phyloP scores from a whole-genome alignment of 2,888 invertebrate species.

The Linnaemya tessellans region DNA sequence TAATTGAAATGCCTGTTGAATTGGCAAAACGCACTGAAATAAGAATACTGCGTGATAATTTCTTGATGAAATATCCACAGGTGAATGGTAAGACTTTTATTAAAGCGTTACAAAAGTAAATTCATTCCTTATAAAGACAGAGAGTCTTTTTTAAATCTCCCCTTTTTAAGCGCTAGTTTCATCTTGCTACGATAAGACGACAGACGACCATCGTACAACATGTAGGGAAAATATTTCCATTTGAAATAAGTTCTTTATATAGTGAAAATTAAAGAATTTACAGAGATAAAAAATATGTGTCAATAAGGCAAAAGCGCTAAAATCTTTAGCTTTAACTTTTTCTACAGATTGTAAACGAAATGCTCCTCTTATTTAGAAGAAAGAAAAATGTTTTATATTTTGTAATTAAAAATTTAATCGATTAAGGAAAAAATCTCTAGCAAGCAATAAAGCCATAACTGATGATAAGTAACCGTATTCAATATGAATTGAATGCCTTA shows the following conservation, averaged over 20 bases:
- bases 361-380: too few relatives aligned
- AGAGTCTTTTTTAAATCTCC: neutral
- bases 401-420: too few relatives aligned
- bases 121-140: neutral
- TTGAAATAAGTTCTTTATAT: neutral
- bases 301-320: neutral
- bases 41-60: conserved; percentile 84
- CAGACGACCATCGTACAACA: neutral
- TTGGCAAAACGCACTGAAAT: conserved; percentile 84
- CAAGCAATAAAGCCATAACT: too few relatives aligned
- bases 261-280: neutral
- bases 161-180: too few relatives aligned
- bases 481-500: too few relatives aligned
- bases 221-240: neutral
- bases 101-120: neutral
- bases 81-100: conserved; percentile 85
- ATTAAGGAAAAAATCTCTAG: too few relatives aligned
- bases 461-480: too few relatives aligned
- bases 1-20: conserved; percentile 87
- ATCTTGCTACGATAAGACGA: conserved; percentile 2
- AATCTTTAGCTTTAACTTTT: neutral
- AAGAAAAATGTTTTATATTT: too few relatives aligned
- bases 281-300: conserved; percentile 5
- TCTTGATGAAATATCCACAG: conserved; percentile 85
- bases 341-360: too few relatives aligned